phyloP scores from a whole-genome alignment of 2,797 vertebrate genomes.

The Gouania willdenowi region DNA sequence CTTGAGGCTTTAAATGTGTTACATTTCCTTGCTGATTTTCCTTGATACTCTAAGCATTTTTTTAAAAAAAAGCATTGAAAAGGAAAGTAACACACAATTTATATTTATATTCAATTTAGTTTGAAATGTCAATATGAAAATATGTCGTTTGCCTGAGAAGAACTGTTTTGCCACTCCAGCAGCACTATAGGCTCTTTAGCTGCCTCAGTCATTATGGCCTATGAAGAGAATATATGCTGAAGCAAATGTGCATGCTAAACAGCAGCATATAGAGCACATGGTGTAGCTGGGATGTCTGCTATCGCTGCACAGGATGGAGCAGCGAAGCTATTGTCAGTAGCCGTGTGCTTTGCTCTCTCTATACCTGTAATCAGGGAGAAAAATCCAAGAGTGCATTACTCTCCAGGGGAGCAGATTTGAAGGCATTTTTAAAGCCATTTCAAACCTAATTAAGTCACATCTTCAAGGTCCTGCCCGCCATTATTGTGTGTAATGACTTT shows the following conservation, averaged over 20 bases:
- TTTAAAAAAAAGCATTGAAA: too few species aligned
- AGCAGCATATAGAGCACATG: constrained; percentile 3
- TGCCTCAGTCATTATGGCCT: constrained; percentile 15
- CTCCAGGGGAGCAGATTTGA: constrained; percentile 55
- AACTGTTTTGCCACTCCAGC: constrained; percentile 4
- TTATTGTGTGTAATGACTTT: constrained; percentile 84
- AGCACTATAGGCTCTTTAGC: background rate
- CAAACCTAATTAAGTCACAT: constrained; percentile 82
- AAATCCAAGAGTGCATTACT: constrained; percentile 42
- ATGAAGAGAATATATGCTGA: constrained; percentile 3
- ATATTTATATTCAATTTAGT: constrained; percentile 43
- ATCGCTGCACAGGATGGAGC: constrained; percentile 9
- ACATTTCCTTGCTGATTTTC: too few species aligned
- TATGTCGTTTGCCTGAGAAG: constrained; percentile 7
- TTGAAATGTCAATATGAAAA: constrained; percentile 39
- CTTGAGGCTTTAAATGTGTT: too few species aligned
- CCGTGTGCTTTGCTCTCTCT: constrained; percentile 20
- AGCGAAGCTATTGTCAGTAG: constrained; percentile 13
- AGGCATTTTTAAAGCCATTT: constrained; percentile 72
- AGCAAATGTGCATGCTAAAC: constrained; percentile 21
- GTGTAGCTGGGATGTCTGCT: background rate
- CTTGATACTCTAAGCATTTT: too few species aligned
- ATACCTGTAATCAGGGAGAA: constrained; percentile 47
- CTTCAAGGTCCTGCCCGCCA: constrained; percentile 77
- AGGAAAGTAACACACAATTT: too few species aligned